Evolutionary conservation across 2,113 vertebrate species (phyloP).

Genomic region (Phodopus roborovskii): DNA sequence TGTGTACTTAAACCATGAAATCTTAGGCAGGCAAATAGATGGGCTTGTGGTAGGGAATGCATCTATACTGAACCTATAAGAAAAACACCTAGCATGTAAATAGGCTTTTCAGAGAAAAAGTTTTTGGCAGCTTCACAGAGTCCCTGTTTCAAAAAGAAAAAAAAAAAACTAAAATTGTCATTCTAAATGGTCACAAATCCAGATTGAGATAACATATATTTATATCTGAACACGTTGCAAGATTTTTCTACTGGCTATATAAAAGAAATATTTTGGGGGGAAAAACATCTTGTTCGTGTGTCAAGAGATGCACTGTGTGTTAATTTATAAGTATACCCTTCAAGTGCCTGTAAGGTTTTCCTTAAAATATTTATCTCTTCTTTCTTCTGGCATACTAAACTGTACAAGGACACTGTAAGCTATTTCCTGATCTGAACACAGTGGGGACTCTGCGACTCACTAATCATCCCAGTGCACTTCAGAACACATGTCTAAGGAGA

Average conservation of each 20-base stretch:
- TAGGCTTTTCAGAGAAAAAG: background rate
- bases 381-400: background rate
- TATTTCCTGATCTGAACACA: background rate
- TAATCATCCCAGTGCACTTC: background rate
- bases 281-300: constrained; percentile 26
- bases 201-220: constrained; percentile 13
- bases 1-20: background rate
- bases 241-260: constrained; percentile 10
- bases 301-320: background rate
- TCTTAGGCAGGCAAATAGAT: constrained; percentile 2
- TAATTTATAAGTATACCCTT: constrained; percentile 38
- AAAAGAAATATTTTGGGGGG: constrained; percentile 20
- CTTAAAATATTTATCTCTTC: constrained; percentile 7
- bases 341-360: background rate
- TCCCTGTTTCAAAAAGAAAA: background rate
- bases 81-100: background rate
- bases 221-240: background rate
- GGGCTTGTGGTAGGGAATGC: background rate
- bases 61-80: background rate
- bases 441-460: background rate
- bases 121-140: background rate
- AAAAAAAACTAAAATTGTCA: background rate
- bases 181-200: constrained; percentile 9
- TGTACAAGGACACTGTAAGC: background rate
- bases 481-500: background rate